phyloP scores from a whole-genome alignment of 2,888 invertebrate genomes.

The Julus scandinavius region DNA sequence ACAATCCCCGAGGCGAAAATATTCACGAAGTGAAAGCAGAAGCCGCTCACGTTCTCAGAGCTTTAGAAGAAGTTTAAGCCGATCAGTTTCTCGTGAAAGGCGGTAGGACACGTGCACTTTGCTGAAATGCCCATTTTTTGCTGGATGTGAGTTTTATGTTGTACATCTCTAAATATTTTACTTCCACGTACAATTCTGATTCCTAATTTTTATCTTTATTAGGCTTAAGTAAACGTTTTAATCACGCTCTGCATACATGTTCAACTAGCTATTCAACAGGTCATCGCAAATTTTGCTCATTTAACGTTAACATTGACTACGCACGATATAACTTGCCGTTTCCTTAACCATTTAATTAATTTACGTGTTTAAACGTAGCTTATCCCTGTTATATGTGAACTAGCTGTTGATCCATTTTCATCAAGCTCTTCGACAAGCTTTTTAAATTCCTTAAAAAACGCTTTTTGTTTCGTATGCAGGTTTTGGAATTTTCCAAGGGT shows the following conservation, averaged over 20 bases:
- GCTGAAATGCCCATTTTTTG: neutral
- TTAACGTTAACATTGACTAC: neutral
- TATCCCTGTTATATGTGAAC: neutral
- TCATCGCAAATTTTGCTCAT: neutral
- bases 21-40: constrained; percentile 56
- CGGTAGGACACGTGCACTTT: constrained; percentile 31
- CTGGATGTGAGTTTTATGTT: neutral
- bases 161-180: neutral
- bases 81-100: constrained; percentile 56
- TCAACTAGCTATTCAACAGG: neutral
- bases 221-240: neutral
- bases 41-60: constrained; percentile 57
- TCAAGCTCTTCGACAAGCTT: neutral
- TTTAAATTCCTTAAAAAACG: neutral
- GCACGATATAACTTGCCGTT: neutral
- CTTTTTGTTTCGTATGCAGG: neutral
- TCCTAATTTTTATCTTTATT: neutral
- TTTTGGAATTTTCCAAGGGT: neutral
- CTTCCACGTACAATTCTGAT: neutral
- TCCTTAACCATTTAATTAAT: neutral
- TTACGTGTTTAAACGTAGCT: neutral
- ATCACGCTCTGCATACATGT: neutral
- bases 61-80: constrained; percentile 55
- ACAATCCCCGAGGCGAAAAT: constrained; percentile 57
- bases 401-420: neutral